Evolutionary conservation across 1,140 invertebrate genomes (phyloP), one percentile per base, ranked within the genome.

Genomic region (Phymorhynchus buccinoides): DNA sequence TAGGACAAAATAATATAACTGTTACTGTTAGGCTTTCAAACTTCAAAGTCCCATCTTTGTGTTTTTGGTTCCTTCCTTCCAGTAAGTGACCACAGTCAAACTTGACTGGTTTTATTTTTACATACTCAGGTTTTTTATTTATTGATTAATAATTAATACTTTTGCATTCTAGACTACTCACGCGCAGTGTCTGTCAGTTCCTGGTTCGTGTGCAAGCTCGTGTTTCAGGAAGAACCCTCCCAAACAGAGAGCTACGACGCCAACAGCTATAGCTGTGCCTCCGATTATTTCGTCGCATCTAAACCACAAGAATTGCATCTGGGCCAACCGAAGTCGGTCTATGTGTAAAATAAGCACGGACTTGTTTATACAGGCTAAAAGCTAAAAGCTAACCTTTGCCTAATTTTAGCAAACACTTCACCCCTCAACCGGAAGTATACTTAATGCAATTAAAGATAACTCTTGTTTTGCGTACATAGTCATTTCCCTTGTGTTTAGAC

Each of bases 251-350:
- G 86, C 85, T n/a, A 88, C 22, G 62, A 87, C 86, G n/a, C 62
- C 18, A 41, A 89, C 73, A 68, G 83, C 88, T 3, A 89, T 22
- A n/a, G 85, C 85, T 37, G 86, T 73, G 18, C 80, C 86, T 30
- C 87, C 86, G 77, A 89, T 86, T n/a, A 88, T 87, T 35, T 87
- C 85, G 79, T 88, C 84, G 80, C 88, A 89, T 77, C 83, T 86
- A 77, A 89, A 88, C 87, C 88, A 89, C 73, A 88, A 80, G 68
- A 89, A 80, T 75, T 85, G 84, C 87, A 88, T 88, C n/a, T 86
- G 35, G 81, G 81, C 41, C 77, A 48, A 79, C 41, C 35, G 37
- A 71, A 30, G 62, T 71, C 62, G 68, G 30, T 83, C 12, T 73
- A 14, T 9, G 35, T 39, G 22, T 27, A 48, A n/a, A n/a, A n/a